phyloP scores from a whole-genome alignment of 2,113 vertebrate species.

The Sander vitreus region DNA sequence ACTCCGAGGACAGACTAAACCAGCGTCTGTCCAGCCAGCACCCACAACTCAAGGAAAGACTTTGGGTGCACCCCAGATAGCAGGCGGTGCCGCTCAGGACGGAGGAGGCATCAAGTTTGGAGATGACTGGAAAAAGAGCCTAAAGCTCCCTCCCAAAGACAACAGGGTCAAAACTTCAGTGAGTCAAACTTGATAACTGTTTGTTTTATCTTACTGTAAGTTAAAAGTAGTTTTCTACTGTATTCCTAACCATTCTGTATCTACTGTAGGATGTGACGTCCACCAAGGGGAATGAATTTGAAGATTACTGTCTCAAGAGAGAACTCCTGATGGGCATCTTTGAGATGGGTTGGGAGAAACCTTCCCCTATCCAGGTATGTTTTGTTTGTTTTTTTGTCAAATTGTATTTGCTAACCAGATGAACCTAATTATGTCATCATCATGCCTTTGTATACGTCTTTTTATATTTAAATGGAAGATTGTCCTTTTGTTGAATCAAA shows the following conservation, averaged over 20 bases:
- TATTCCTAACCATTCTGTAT: constrained; percentile 9
- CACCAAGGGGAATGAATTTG: constrained; percentile 88
- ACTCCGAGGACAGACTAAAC: constrained; percentile 82
- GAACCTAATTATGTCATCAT: not conserved
- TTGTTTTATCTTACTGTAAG: fast-evolving
- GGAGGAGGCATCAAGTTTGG: constrained; percentile 83
- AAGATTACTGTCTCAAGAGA: constrained; percentile 88
- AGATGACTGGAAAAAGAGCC: constrained; percentile 82
- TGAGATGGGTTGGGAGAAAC: constrained; percentile 89
- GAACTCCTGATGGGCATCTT: constrained; percentile 89
- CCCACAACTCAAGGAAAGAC: constrained; percentile 74
- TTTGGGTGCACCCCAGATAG: constrained; percentile 62
- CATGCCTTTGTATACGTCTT: not conserved
- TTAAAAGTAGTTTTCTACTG: fast-evolving
- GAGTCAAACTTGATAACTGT: constrained; percentile 29
- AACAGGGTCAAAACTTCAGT: constrained; percentile 80
- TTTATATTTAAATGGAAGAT: not conserved
- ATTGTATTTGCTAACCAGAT: not conserved
- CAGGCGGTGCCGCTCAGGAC: constrained; percentile 68
- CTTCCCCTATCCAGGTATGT: constrained; percentile 86
- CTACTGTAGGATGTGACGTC: constrained; percentile 82
- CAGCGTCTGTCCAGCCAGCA: constrained; percentile 73
- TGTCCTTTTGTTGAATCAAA: not conserved
- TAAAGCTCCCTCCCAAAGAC: constrained; percentile 82
- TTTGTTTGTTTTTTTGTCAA: not conserved